Evolutionary conservation across 2,888 invertebrate species (phyloP), one percentile per base, ranked within the genome.

Genomic region (Nasonia oneida): DNA sequence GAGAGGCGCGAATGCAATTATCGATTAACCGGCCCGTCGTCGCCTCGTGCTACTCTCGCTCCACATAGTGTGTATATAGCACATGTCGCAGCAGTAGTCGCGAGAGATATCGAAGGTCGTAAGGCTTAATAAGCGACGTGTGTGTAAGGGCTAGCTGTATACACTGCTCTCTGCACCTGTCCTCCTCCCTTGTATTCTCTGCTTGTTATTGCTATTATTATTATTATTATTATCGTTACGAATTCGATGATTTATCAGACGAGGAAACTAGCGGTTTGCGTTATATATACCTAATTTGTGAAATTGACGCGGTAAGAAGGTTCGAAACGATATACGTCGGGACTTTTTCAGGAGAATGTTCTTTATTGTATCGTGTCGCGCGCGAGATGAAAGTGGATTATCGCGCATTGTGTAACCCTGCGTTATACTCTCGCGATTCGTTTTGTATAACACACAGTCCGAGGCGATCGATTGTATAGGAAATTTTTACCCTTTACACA

Each of bases 1-100:
- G 47, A 47, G 77, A 84, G 79, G 71, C 73, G 82, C 77, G 74
- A 85, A 77, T 74, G 78, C 77, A 74, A 82, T 82, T 82, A 85
- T 85, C 78, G 85, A 85, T 85, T 82, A 73, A 81, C 81, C 57
- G 53, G 15, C 73, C 79, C 50, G 39, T 50, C 53, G 53, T 33
- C 77, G 71, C 37, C 67, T 33, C 67, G 67, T 67, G 67, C 67
- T 67, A 29, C 67, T 67, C 67, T 67, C 67, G 67, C 67, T 67
- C 33, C 33, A 67, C 67, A 37, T 37, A 37, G 37, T 37, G n/a
- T 10, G 10, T 39, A 42, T 29, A 61, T 77, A 77, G n/a, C 8
- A 42, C 42, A 23, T 8, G 74, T 74, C 61, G 33, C 15, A 67
- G 57, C 67, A 79, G 37, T 18, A 67, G 14, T 39, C 61, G 77